Evolutionary conservation across 2,797 vertebrate genomes (phyloP).

Genomic region (Alosa sapidissima): DNA sequence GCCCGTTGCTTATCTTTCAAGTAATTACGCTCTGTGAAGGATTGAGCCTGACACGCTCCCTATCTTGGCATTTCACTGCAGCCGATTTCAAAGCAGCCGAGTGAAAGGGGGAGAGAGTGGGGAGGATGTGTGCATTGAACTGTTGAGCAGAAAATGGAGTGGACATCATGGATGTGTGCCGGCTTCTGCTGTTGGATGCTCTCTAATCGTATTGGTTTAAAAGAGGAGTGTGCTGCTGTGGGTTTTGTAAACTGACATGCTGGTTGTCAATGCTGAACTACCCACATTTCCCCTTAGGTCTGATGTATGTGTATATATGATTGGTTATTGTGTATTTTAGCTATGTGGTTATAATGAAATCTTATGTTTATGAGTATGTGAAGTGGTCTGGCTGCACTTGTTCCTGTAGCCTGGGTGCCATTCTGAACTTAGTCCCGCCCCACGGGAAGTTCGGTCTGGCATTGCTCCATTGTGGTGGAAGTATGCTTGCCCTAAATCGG

Average conservation of each 20-base stretch:
- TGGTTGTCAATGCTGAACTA: not conserved
- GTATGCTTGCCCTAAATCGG: no score
- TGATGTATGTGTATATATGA: not conserved
- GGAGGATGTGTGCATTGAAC: not conserved
- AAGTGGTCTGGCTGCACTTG: not conserved
- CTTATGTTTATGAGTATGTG: not conserved
- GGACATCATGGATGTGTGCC: slow-evolving; percentile 1
- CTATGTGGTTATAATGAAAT: not conserved
- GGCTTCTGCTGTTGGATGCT: not conserved
- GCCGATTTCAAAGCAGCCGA: not conserved
- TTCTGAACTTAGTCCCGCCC: no score
- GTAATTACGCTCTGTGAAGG: slow-evolving; percentile 22
- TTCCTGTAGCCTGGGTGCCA: no score
- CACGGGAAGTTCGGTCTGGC: no score
- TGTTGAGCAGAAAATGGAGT: slow-evolving; percentile 19
- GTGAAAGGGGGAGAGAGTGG: not conserved
- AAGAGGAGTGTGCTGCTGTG: not conserved
- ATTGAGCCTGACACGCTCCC: slow-evolving; percentile 13
- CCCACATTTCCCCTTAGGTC: not conserved
- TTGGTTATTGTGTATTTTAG: not conserved
- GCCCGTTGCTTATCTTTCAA: slow-evolving; percentile 19
- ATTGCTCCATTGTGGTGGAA: no score
- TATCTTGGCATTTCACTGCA: slow-evolving; percentile 1
- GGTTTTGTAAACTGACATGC: not conserved
- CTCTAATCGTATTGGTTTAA: not conserved